Evolutionary conservation across 2,888 invertebrate genomes (phyloP), one percentile per base, ranked within the genome.

Genomic region (Buathra laborator): DNA sequence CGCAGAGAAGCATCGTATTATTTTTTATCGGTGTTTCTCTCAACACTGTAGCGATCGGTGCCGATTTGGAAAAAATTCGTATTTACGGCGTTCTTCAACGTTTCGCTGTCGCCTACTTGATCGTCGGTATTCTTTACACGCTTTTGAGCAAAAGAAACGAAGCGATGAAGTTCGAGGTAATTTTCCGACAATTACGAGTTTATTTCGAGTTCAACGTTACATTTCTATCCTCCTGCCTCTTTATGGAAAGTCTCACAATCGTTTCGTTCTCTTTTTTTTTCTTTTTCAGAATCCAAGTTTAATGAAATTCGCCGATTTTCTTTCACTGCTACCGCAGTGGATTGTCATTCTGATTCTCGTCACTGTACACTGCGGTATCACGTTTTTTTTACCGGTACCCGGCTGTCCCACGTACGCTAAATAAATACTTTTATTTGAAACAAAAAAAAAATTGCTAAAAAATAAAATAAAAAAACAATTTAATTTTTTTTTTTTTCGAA

Each of bases 31-130:
- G 98, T 4, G 91, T 98, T 81, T 96, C 96, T 43, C 93, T 97
- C 75, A 97, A 96, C 90, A 96, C 97, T 0, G 94, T 97, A 70
- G 95, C 95, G 86, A 91, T 92, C 0, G 96, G 96, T 0, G 95
- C 96, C 48, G 95, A 96, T 88, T 92, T 98, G 76, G 95, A 95
- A 75, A 95, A 95, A 76, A 94, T 99, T 86, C 95, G 99, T 64
- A 95, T 99, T 84, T 97, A 98, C 92, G 99, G 99, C 9, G 98
- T 99, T 0, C 94, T 99, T 86, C 99, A 99, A 94, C 95, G 99
- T 83, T 97, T 99, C 90, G 97, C 97, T 0, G 94, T 98, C 29
- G 96, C 97, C 10, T 99, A 98, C 94, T 95, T 98, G 19, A 94
- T 97, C 3, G 96, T 97, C 0, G 97, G 97, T 0, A 94, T 96